Evolutionary conservation across 2,113 vertebrate species (phyloP).

Genomic region (Oryctolagus cuniculus): mOryCun1.1 NC_091434.1:53007501-53008000

Average conservation of each 20-base stretch:
- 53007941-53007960: constrained; percentile 41
- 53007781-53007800: constrained; percentile 53
- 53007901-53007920: constrained; percentile 58
- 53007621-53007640: background rate
- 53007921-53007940: constrained; percentile 63
- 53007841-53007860: constrained; percentile 45
- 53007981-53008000: background rate
- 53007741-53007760: constrained; percentile 41
- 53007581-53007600: background rate
- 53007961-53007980: constrained; percentile 45
- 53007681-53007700: background rate
- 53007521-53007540: background rate
- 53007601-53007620: background rate
- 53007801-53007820: constrained; percentile 54
- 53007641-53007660: constrained; percentile 5
- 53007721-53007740: constrained; percentile 44
- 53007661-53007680: background rate
- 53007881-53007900: constrained; percentile 30
- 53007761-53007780: constrained; percentile 61
- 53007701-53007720: background rate
- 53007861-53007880: constrained; percentile 35
- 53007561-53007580: background rate
- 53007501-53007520: background rate
- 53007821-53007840: constrained; percentile 53
- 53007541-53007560: background rate